These are phyloP conservation scores for Pomatostomus ruficeps DNA, from an alignment of 2,113 vertebrate genomes.

Conservation along the genomic window DNA sequence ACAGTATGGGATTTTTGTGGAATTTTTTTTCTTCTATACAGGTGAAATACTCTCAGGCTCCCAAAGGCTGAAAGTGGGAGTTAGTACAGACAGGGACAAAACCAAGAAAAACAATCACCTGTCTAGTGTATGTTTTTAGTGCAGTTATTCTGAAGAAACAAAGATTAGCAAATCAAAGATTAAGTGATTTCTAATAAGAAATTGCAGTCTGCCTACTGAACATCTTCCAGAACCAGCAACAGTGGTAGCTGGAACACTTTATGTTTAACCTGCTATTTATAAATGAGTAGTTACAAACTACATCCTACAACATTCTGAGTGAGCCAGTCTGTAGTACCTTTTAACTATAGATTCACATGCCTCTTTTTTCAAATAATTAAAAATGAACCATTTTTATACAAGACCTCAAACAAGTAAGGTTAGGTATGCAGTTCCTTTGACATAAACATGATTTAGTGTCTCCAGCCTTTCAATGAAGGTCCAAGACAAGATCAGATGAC, in stretches of 20 bases:
- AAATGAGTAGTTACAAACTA: neutral
- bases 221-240: neutral
- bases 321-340: neutral
- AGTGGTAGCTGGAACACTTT: neutral
- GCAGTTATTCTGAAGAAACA: neutral
- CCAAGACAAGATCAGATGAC: neutral
- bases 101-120: neutral
- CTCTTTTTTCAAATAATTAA: neutral
- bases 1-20: fast-evolving
- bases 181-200: neutral
- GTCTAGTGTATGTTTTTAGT: neutral
- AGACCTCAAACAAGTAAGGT: neutral
- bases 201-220: neutral
- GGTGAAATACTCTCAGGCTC: neutral
- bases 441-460: neutral
- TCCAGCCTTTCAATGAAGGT: neutral
- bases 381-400: neutral
- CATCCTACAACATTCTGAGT: neutral
- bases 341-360: neutral
- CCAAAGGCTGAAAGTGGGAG: neutral
- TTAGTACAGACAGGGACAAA: neutral
- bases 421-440: neutral
- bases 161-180: neutral
- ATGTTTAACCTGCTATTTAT: neutral
- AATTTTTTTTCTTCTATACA: neutral